These are phyloP conservation scores for Poeciliopsis gracilis DNA, from an alignment of 2,797 vertebrate genomes.

Conservation along the genomic window DNA sequence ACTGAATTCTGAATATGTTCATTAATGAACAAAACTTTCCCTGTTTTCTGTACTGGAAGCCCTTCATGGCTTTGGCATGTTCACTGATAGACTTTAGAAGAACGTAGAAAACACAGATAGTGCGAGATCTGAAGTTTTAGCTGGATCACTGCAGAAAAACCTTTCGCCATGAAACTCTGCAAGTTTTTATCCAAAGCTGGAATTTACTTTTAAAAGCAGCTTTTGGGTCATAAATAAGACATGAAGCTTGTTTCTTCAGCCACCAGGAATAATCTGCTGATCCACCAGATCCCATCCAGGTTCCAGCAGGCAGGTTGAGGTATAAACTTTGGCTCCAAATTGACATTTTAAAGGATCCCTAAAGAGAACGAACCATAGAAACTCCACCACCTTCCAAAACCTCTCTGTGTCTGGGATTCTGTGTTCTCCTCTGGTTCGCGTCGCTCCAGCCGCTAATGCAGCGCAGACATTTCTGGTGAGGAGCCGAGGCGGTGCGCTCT, in stretches of 20 bases:
- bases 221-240: conserved; percentile 35
- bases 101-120: conserved; percentile 23
- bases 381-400: conserved; percentile 41
- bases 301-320: conserved; percentile 21
- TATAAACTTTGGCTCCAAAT: conserved; percentile 23
- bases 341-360: conserved; percentile 31
- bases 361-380: conserved; percentile 25
- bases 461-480: conserved; percentile 51
- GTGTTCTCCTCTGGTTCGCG: conserved; percentile 37
- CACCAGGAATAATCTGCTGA: conserved; percentile 1
- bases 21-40: conserved; percentile 43
- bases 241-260: conserved; percentile 27
- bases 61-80: conserved; percentile 26
- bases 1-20: conserved; percentile 21
- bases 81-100: not conserved
- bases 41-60: conserved; percentile 35
- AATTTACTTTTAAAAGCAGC: conserved; percentile 26
- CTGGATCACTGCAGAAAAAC: not conserved
- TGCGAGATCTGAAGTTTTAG: not conserved
- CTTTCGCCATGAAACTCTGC: conserved; percentile 23
- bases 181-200: conserved; percentile 16
- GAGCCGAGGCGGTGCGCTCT: conserved; percentile 55
- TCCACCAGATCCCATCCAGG: conserved; percentile 18
- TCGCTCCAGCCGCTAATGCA: conserved; percentile 36
- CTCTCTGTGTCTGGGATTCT: conserved; percentile 31